phyloP scores from a whole-genome alignment of 92 coral and sea anemone genomes.

The Metridium senile region DNA sequence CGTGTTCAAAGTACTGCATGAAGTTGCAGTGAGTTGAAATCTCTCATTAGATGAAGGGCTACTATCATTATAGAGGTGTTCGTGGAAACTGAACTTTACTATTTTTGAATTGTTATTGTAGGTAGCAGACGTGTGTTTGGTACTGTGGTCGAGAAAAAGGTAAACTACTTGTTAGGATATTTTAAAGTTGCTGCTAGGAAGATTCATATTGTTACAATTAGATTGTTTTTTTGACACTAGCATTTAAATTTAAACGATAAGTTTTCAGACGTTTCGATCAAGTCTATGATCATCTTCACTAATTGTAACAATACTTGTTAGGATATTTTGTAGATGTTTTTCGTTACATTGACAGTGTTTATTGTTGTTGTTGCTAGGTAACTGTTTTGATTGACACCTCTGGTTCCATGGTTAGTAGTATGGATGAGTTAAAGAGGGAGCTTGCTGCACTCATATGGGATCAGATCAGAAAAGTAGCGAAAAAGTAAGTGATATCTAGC shows the following conservation, averaged over 20 bases:
- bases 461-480: conserved; percentile 73
- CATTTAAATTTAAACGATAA: too few relatives aligned
- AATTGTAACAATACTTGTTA: too few relatives aligned
- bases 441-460: conserved; percentile 96
- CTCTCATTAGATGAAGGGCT: too few relatives aligned
- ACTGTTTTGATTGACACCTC: conserved; percentile 88
- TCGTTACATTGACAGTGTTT: not conserved
- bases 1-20: too few relatives aligned
- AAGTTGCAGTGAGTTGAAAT: too few relatives aligned
- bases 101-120: conserved; percentile 8
- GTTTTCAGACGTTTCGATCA: too few relatives aligned
- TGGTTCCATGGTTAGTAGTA: conserved; percentile 95
- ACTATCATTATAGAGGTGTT: too few relatives aligned
- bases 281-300: too few relatives aligned
- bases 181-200: too few relatives aligned
- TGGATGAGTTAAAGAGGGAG: conserved; percentile 88
- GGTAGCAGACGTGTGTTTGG: conserved; percentile 98
- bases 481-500: conserved; percentile 88
- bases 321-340: not conserved
- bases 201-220: too few relatives aligned
- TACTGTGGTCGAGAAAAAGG: conserved; percentile 89
- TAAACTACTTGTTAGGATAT: conserved; percentile 27
- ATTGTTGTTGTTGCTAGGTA: conserved; percentile 53
- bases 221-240: too few relatives aligned
- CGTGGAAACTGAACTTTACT: not conserved